These are phyloP conservation scores for Ophion slaviceki DNA, from an alignment of 2,888 invertebrate genomes.

Conservation along the genomic window DNA sequence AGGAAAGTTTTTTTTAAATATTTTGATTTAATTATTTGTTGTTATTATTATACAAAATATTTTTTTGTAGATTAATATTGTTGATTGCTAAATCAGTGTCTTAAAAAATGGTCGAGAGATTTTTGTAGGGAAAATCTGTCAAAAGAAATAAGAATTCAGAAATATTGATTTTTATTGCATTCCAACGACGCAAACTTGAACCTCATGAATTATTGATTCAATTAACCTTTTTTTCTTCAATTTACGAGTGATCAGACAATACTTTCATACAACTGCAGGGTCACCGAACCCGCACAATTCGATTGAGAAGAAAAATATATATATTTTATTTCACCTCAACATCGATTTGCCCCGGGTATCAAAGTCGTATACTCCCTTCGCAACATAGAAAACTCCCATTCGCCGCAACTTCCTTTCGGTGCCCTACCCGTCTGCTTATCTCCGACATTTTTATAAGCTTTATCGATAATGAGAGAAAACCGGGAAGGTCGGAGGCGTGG, in stretches of 20 bases:
- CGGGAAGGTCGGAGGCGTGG: slow-evolving; percentile 23
- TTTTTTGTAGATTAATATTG: too few relatives aligned
- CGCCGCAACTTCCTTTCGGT: slow-evolving; percentile 46
- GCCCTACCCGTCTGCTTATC: slow-evolving; percentile 55
- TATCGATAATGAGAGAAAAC: slow-evolving; percentile 54
- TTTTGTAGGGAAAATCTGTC: too few relatives aligned
- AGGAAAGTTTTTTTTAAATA: too few relatives aligned
- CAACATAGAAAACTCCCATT: slow-evolving; percentile 11
- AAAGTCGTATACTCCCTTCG: slow-evolving; percentile 26
- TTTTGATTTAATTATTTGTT: too few relatives aligned
- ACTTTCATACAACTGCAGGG: background rate
- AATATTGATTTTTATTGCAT: too few relatives aligned
- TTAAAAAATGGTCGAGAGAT: too few relatives aligned
- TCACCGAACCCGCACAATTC: too few relatives aligned
- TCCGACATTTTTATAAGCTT: slow-evolving; percentile 66
- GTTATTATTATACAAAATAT: too few relatives aligned
- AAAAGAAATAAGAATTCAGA: too few relatives aligned
- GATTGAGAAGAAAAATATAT: background rate
- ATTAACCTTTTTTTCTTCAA: background rate
- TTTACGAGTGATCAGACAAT: background rate
- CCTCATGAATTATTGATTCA: background rate
- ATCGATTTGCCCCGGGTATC: slow-evolving; percentile 14
- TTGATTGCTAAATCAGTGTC: too few relatives aligned
- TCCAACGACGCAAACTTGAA: too few relatives aligned
- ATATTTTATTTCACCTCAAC: background rate